Base-by-base conservation (phyloP, 2,888 invertebrate genomes). In the Pediacus dermestoides region DNA sequence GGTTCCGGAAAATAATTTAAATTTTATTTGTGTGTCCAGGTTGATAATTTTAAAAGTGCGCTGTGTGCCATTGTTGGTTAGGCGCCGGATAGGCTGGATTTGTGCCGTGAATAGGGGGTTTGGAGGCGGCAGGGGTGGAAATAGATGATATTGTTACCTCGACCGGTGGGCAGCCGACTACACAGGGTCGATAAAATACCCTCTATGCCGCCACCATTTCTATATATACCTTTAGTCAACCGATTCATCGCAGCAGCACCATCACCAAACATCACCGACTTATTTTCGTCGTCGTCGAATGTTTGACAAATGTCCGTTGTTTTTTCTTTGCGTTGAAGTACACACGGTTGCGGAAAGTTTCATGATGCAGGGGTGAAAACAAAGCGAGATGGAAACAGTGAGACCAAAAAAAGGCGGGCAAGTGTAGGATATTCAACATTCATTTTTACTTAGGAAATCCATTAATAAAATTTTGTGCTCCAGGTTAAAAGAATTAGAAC, bases 141-240 rank as follows among this genome's bases (percentile, higher is more conserved):
- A 51, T 48, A 48, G 56, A 61, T 61, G 61, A 61, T 63, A 61
- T 63, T 60, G 60, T 61, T 61, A 63, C 63, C 61, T 63, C 49
- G 57, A 50, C 59, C 61, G 59, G 59, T 58, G 58, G 57, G 51
- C 55, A 54, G 55, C 48, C 47, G 42, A 44, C 44, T 48, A 34
- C 23, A 23, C 23, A 23, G 51, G 54, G 53, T 55, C 53, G 57
- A 55, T 58, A 56, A 55, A 55, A 52, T 48, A 46, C 51, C 48
- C 50, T 46, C 44, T 46, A 39, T 41, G n/a, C n/a, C n/a, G n/a
- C n/a, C 18, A 18, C 18, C 10, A 23, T 10, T 23, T n/a, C 23
- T 10, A 23, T 10, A 23, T 23, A 9, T n/a, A 9, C 23, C n/a
- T 23, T 9, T n/a, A 23, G 23, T 23, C 23, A 10, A n/a, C 23